Percentiles rank a stretch among this genome's conserved stretches.
Conservation (phyloP, 2,888 invertebrate genomes). For the Drosophila pseudotalamancana region DNA sequence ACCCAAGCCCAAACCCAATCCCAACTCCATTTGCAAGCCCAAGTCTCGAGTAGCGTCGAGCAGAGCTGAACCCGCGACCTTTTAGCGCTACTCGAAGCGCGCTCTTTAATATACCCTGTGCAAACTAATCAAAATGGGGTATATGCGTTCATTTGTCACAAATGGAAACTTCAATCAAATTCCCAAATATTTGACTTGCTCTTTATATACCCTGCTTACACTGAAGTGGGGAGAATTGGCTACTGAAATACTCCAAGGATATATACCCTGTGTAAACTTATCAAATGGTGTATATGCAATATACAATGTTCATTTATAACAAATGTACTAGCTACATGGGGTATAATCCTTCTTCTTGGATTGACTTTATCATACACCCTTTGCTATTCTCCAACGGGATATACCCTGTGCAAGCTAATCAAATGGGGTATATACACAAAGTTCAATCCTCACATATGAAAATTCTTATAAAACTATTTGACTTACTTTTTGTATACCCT, state of each 20-base stretch:
- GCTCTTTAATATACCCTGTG: constrained; percentile 9
- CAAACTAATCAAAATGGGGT: neutral
- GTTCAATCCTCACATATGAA: neutral
- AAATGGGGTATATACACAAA: neutral
- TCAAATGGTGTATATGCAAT: neutral
- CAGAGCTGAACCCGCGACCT: constrained; percentile 13
- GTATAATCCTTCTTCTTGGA: too few relatives aligned
- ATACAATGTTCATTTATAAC: too few relatives aligned
- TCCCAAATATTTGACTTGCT: too few relatives aligned
- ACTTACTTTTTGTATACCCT: neutral
- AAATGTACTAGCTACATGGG: too few relatives aligned
- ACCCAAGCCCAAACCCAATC: neutral
- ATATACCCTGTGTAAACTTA: neutral
- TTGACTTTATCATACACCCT: too few relatives aligned
- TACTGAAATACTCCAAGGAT: too few relatives aligned
- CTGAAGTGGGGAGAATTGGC: neutral
- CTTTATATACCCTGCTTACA: too few relatives aligned
- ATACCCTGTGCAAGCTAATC: neutral
- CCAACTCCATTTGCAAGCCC: neutral
- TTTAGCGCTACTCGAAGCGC: constrained; percentile 19
- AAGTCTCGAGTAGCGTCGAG: neutral
- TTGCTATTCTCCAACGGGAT: too few relatives aligned
- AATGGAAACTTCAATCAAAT: too few relatives aligned
- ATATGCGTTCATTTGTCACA: neutral
- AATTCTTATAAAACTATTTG: too few relatives aligned